Base-by-base conservation (phyloP, 2,797 vertebrate genomes). In the Acrocephalus scirpaceus region DNA sequence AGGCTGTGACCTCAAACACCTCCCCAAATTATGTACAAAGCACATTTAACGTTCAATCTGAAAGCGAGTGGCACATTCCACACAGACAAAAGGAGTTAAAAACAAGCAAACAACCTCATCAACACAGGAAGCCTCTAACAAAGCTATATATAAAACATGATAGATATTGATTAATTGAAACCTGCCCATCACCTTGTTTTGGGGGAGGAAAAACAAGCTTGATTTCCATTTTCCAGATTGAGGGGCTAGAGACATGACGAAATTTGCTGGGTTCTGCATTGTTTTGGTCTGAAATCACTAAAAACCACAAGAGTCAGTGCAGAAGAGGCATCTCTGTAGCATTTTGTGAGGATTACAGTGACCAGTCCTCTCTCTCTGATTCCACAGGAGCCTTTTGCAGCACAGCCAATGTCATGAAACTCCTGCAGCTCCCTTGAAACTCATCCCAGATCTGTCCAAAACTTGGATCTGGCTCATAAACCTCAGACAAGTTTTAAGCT, bases 381-480 rank as follows among this genome's bases (percentile, higher is more conserved):
- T 90, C 62, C 15, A 1, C 15, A 79, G 82, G 23, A 93, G 42
- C 82, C 56, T 86, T 50, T 36, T 2, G 0, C 7, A 1, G 70
- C 53, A 64, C 50, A 3, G 74, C 74, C 84, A 78, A 54, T 56
- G 77, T 88, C 92, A 66, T 76, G 67, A 67, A 96, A 92, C 88
- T 94, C 91, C 94, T 88, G 95, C 90, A 92, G 79, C 66, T 96
- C 85, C 44, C 92, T 93, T 97, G 95, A 96, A 96, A 94, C 56
- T 78, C 66, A 88, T 92, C 95, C 93, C 96, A 97, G 95, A 92
- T 88, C 91, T 93, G 92, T 97, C 89, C 82, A 90, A 76, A 94
- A 60, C 76, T 86, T 96, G 94, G 93, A 94, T 57, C 48, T 44
- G 82, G 76, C 79, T 95, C 85, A 94, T 91, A 93, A 96, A 94